Conservation (phyloP, 2,113 vertebrate genomes). For the Rhinichthys klamathensis region DNA sequence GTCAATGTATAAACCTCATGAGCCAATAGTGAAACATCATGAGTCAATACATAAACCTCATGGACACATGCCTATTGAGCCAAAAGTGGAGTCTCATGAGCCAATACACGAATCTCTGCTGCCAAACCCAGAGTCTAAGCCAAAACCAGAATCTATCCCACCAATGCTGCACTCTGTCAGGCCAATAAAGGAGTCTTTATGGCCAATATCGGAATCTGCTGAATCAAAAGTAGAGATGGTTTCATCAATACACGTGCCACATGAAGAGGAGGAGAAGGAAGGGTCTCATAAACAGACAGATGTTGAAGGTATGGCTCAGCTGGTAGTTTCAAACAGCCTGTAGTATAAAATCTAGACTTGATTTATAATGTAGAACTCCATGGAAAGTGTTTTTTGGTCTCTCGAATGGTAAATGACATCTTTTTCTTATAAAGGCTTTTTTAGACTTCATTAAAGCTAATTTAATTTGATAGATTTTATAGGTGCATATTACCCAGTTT, state of each 20-base stretch:
- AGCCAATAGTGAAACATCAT: neutral
- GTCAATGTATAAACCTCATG: neutral
- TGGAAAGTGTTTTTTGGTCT: neutral
- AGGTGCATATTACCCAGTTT: neutral
- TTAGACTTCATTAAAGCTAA: neutral
- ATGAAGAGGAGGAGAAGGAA: neutral
- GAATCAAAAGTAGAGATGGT: neutral
- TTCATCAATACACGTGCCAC: neutral
- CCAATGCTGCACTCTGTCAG: no score
- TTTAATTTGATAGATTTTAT: neutral
- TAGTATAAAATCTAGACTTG: constrained; percentile 13
- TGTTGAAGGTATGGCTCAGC: constrained; percentile 8
- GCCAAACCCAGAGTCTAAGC: neutral
- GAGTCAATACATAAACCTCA: neutral
- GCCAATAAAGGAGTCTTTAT: no score
- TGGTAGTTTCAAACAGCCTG: neutral
- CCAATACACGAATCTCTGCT: neutral
- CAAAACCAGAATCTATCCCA: neutral
- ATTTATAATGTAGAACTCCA: neutral
- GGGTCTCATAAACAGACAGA: neutral
- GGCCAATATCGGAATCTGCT: no score
- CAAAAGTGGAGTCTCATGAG: neutral
- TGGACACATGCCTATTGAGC: neutral
- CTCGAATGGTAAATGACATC: no score
- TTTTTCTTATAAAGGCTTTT: neutral